Base-by-base conservation (phyloP, 2,113 vertebrate species). In the Megaleporinus macrocephalus region DNA sequence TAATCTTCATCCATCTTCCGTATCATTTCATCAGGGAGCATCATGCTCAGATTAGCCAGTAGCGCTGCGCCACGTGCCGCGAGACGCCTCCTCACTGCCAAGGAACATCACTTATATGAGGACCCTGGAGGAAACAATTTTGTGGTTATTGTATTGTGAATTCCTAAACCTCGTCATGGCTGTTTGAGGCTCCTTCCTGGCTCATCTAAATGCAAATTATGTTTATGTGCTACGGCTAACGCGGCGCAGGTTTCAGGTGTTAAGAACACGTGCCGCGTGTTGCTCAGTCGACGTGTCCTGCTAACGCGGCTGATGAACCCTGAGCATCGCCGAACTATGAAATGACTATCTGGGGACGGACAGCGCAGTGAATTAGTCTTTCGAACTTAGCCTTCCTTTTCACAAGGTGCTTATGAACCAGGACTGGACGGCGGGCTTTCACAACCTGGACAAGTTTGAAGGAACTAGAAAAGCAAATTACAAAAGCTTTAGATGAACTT, bases 181-280 rank as follows among this genome's bases (percentile, higher is more conserved):
- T 83, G 57, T 81, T 83, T 82, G 69, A 69, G 79, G 76, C 78
- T 88, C 86, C 78, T 81, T 81, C 76, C 68, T 66, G 70, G 73
- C 83, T 91, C 81, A 83, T 90, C 88, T 81, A 86, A 87, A 91
- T 92, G 88, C 84, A 89, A 90, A 89, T 68, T 13, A 89, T 84
- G 75, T 73, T 76, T 85, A 83, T 89, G 85, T 81, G 84, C 70
- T 79, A 84, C 20, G 41, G 75, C 84, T 68, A 85, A 79, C 30
- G 27, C 10, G 26, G 16, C 51, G 24, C 51, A 69, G 73, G 51
- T 49, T 69, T 82, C 63, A 69, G 73, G 65, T 69, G 80, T 59
- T 65, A 81, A 55, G 71, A 55, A 61, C 79, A 81, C 59, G 61
- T 81, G 71, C 71, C 29, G 47, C 55, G 41, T 74, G 71, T 57